A percentile compares a stretch with the other conserved stretches of the same genome.
Evolutionary conservation across 1,140 invertebrate species (phyloP).

Genomic region (Polyergus mexicanus): DNA sequence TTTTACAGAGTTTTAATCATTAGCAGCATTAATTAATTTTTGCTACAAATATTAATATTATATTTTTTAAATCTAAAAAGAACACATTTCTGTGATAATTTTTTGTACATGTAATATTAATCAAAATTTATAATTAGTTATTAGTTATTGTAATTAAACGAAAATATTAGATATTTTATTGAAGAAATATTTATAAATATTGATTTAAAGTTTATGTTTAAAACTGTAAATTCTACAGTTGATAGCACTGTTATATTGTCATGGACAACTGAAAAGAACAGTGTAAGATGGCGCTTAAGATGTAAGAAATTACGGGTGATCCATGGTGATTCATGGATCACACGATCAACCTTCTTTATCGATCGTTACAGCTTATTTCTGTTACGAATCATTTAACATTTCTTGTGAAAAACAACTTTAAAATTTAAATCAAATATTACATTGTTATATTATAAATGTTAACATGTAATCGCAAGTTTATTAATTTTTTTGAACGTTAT

Average conservation of each 20-base stretch:
- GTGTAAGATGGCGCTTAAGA: conserved; percentile 32
- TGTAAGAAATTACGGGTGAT: neutral
- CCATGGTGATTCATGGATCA: conserved; percentile 33
- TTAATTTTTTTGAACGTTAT: neutral
- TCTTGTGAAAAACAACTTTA: neutral
- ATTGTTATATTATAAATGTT: neutral
- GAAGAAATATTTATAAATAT: neutral
- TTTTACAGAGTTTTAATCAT: no score
- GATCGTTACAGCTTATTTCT: neutral
- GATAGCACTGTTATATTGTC: conserved; percentile 10
- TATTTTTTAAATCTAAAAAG: neutral
- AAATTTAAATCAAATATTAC: neutral
- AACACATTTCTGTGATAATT: neutral
- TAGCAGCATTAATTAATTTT: no score
- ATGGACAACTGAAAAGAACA: neutral
- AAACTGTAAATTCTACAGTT: conserved; percentile 36
- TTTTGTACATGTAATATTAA: neutral
- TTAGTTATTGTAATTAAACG: neutral
- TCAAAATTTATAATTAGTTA: neutral
- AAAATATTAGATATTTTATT: conserved; percentile 34
- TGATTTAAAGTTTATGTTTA: no score
- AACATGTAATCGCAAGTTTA: neutral
- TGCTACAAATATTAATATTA: no score
- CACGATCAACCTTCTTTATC: conserved; percentile 15
- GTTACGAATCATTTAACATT: neutral